Evolutionary conservation across 2,797 vertebrate genomes (phyloP), one percentile per base, ranked within the genome.

Genomic region (Sebastes paucispinis): DNA sequence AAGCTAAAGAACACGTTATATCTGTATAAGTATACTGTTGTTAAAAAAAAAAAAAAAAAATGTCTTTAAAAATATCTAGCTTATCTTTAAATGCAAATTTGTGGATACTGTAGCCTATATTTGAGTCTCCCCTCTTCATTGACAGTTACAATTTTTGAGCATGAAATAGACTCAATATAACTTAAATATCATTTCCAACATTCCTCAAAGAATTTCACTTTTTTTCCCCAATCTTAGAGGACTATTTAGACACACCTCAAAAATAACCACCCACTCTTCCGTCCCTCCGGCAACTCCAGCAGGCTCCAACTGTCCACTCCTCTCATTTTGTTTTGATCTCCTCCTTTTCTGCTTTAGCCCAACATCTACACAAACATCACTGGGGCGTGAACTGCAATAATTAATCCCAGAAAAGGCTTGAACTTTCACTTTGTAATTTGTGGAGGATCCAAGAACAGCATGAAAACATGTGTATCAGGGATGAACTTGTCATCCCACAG

Each of bases 371-470:
- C 66, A 76, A 77, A 73, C 70, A 77, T 50, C 31, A 22, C 24
- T 4, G 29, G 71, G 70, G 54, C 3, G 54, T 65, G 68, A 59
- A 9, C 24, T 4, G 20, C 27, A 14, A 27, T 24, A 16, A 52
- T 72, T 50, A 18, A 78, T 69, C 4, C n/a, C 22, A 64, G n/a
- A 36, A 66, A 52, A 82, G 4, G 24, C 16, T 66, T 12, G 29
- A 63, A 73, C 27, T 20, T 68, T 43, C 31, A 27, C 70, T 70
- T 39, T 63, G 14, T 29, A n/a, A 57, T 80, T 50, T 67, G 32
- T 57, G 29, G 18, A 70, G 47, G 67, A 69, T 87, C 83, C 80
- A 85, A 85, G 79, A 87, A 69, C 69, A 92, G 84, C 36, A 88
- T 72, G 18, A 63, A 69, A 81, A 50, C 73, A 84, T 84, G 79